Percentiles rank a stretch among this genome's conserved stretches.
phyloP scores from a whole-genome alignment of 2,113 vertebrate genomes.

The Epinephelus fuscoguttatus region DNA sequence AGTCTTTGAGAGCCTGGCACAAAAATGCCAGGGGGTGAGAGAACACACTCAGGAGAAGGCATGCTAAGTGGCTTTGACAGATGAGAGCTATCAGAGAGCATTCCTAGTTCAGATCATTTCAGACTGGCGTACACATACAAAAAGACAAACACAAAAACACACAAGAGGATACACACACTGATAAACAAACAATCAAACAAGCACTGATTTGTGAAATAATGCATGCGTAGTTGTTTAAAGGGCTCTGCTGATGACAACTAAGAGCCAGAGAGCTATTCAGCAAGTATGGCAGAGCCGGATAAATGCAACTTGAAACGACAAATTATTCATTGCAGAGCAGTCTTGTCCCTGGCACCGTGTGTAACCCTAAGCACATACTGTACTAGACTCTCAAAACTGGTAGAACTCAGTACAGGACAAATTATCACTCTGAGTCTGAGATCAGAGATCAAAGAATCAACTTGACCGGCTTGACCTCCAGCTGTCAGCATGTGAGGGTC shows the following conservation, averaged over 20 bases:
- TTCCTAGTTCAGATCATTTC: constrained; percentile 21
- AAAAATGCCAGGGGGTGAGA: background rate
- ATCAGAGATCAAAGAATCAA: constrained; percentile 56
- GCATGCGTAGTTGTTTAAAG: background rate
- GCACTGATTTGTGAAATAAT: background rate
- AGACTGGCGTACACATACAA: background rate
- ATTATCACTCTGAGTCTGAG: constrained; percentile 46
- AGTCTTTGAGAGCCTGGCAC: constrained; percentile 19
- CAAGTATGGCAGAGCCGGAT: background rate
- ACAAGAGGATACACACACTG: background rate
- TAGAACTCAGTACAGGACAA: constrained; percentile 20
- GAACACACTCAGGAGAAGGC: constrained; percentile 21
- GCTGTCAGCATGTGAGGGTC: constrained; percentile 46
- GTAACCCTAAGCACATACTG: constrained; percentile 34
- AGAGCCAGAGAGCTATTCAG: background rate
- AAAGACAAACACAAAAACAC: background rate
- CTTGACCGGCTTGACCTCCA: constrained; percentile 58
- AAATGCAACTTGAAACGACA: background rate
- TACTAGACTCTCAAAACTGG: background rate
- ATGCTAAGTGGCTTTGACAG: constrained; percentile 51
- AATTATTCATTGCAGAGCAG: constrained; percentile 18
- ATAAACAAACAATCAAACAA: background rate
- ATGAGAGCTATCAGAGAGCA: constrained; percentile 29
- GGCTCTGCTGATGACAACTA: background rate
- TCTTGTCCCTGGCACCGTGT: constrained; percentile 32